These are phyloP conservation scores for Oncorhynchus keta DNA, from an alignment of 2,113 vertebrate genomes.

Conservation along the genomic window DNA sequence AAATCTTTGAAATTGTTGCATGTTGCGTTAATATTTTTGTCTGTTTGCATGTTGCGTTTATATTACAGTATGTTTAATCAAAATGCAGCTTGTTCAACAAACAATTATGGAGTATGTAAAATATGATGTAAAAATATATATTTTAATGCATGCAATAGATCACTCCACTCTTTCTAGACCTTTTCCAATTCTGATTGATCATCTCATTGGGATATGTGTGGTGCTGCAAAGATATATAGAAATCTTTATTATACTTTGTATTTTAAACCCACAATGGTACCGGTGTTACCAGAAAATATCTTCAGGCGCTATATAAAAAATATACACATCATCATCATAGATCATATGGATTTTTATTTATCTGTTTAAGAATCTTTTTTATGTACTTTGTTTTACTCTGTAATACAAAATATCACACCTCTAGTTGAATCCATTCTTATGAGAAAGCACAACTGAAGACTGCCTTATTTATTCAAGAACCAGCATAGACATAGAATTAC, in stretches of 20 bases:
- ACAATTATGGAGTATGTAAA: not conserved
- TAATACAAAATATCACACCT: conserved; percentile 43
- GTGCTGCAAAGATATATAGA: conserved; percentile 22
- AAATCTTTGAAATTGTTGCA: conserved; percentile 34
- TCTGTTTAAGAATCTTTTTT: conserved; percentile 50
- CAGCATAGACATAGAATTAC: not conserved
- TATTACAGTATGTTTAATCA: not conserved
- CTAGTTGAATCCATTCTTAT: not conserved
- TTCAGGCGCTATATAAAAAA: conserved; percentile 72
- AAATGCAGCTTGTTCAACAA: not conserved
- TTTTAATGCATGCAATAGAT: conserved; percentile 34
- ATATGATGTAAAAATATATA: conserved; percentile 3
- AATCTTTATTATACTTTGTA: conserved; percentile 52
- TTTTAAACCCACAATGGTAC: conserved; percentile 65
- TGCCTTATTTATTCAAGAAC: conserved; percentile 32
- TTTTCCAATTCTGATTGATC: conserved; percentile 53
- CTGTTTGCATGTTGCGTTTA: conserved; percentile 50
- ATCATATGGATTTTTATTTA: conserved; percentile 66
- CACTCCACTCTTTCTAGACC: conserved; percentile 39
- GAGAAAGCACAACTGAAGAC: conserved; percentile 23
- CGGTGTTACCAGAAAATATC: conserved; percentile 72
- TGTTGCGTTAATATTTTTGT: conserved; percentile 49
- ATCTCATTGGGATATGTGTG: conserved; percentile 41
- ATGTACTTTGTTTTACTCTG: conserved; percentile 57
- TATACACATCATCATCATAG: conserved; percentile 69